Evolutionary conservation across 2,888 invertebrate genomes (phyloP).

Genomic region (Habroteleia sp.): DNA sequence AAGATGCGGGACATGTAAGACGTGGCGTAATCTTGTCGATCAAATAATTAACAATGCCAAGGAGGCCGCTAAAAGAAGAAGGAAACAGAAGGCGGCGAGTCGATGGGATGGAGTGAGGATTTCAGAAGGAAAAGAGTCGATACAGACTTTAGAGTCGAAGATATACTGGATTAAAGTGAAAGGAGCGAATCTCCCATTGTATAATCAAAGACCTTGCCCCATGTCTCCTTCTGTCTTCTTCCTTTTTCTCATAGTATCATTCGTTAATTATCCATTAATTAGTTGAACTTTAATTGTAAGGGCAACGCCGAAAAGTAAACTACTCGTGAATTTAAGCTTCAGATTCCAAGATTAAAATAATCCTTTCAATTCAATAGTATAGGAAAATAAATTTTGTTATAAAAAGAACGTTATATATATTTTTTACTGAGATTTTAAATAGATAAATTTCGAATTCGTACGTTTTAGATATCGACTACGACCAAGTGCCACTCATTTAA

Average conservation of each 20-base stretch:
- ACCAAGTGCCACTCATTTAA: slow-evolving; percentile 37
- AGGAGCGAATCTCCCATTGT: slow-evolving; percentile 61
- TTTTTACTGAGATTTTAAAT: slow-evolving; percentile 6
- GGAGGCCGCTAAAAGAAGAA: slow-evolving; percentile 57
- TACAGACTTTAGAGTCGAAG: slow-evolving; percentile 66
- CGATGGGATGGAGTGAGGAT: slow-evolving; percentile 64
- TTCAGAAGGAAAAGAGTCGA: slow-evolving; percentile 65
- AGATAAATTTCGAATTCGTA: not conserved
- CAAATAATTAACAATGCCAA: slow-evolving; percentile 81
- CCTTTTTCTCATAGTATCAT: slow-evolving; percentile 78
- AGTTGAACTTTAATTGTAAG: slow-evolving; percentile 77
- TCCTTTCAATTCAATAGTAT: too few species aligned
- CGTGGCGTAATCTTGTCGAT: slow-evolving; percentile 81
- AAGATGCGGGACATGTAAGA: slow-evolving; percentile 78
- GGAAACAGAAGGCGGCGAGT: slow-evolving; percentile 64
- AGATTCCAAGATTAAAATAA: too few species aligned
- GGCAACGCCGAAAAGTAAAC: slow-evolving; percentile 49
- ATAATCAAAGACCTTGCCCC: slow-evolving; percentile 57
- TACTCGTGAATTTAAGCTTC: slow-evolving; percentile 10
- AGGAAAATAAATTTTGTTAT: too few species aligned
- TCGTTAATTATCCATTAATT: slow-evolving; percentile 81
- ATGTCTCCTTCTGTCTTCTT: slow-evolving; percentile 39
- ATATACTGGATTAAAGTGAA: slow-evolving; percentile 67
- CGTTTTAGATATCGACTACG: slow-evolving; percentile 16
- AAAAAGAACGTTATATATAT: too few species aligned